Evolutionary conservation across 2,888 invertebrate species (phyloP).

Genomic region (Megastigmus dorsalis): DNA sequence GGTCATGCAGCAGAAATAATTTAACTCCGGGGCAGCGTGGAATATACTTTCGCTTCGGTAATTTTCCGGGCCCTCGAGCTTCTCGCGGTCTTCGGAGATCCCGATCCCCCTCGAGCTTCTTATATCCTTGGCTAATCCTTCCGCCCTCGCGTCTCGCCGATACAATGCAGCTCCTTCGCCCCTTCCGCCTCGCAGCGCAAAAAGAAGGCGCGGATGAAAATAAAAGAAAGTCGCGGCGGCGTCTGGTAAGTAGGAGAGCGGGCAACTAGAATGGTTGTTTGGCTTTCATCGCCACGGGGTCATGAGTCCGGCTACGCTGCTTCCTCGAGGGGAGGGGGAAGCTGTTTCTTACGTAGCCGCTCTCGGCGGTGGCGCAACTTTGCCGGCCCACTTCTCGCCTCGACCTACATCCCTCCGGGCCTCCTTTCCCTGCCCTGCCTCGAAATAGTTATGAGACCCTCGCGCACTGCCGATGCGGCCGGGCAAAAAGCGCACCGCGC

Average conservation of each 20-base stretch:
- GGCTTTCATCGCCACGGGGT: conserved; percentile 34
- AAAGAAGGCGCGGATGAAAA: background rate
- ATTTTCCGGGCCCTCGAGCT: background rate
- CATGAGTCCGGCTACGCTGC: background rate
- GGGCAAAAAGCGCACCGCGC: too few species aligned
- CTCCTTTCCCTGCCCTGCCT: background rate
- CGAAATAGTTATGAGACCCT: too few species aligned
- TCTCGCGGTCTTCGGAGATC: background rate
- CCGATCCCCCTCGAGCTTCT: background rate
- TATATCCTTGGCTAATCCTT: background rate
- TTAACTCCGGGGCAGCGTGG: too few species aligned
- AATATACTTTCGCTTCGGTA: background rate
- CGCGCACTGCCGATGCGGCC: too few species aligned
- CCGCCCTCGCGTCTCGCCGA: background rate
- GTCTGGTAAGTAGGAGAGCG: background rate
- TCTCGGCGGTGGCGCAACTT: background rate
- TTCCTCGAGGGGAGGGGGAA: too few species aligned
- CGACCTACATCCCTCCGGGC: background rate
- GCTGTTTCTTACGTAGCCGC: background rate
- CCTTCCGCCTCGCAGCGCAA: too few species aligned
- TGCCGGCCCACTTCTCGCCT: background rate
- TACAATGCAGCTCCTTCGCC: background rate
- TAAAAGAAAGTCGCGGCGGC: background rate
- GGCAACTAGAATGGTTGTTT: conserved; percentile 43
- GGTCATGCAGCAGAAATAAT: too few species aligned